Percentiles rank a stretch among this genome's conserved stretches.
These are phyloP conservation scores for Noctua comes DNA, from an alignment of 2,888 invertebrate genomes.

Conservation along the genomic window DNA sequence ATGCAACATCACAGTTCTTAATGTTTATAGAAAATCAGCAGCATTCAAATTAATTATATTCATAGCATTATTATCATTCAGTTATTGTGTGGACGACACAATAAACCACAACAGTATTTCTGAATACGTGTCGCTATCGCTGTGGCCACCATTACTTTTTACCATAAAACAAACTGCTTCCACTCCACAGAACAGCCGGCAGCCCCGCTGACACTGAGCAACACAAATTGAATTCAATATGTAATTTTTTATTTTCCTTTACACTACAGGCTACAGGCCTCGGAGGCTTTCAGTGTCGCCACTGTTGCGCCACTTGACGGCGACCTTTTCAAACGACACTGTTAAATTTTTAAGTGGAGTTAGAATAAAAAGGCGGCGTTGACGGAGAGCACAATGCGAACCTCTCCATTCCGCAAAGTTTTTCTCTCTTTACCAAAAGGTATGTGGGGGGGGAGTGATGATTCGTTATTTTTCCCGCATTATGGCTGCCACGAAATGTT, in stretches of 20 bases:
- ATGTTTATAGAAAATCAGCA: neutral
- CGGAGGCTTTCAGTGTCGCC: slow-evolving; percentile 59
- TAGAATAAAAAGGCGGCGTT: slow-evolving; percentile 64
- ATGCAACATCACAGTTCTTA: neutral
- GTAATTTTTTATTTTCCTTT: slow-evolving; percentile 62
- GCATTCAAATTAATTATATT: neutral
- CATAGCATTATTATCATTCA: slow-evolving; percentile 6
- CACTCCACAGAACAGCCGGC: neutral
- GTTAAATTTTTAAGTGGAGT: slow-evolving; percentile 67
- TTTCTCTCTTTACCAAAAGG: slow-evolving; percentile 64
- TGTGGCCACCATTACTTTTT: slow-evolving; percentile 12
- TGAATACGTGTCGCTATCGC: slow-evolving; percentile 6
- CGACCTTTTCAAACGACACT: slow-evolving; percentile 66
- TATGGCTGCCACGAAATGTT: slow-evolving; percentile 61
- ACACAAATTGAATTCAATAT: slow-evolving; percentile 66
- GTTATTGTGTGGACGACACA: neutral
- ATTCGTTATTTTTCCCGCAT: slow-evolving; percentile 67
- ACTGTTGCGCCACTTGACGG: slow-evolving; percentile 63
- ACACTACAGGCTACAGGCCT: slow-evolving; percentile 17
- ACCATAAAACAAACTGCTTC: slow-evolving; percentile 18
- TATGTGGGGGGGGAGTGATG: slow-evolving; percentile 57
- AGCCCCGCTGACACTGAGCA: slow-evolving; percentile 31
- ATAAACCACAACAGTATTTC: slow-evolving; percentile 7
- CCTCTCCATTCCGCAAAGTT: slow-evolving; percentile 53
- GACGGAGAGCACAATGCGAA: slow-evolving; percentile 59